Percentiles rank a stretch among this genome's conserved stretches.
Conservation (phyloP, 2,888 invertebrate species). For the Ceraclea dissimilis region DNA sequence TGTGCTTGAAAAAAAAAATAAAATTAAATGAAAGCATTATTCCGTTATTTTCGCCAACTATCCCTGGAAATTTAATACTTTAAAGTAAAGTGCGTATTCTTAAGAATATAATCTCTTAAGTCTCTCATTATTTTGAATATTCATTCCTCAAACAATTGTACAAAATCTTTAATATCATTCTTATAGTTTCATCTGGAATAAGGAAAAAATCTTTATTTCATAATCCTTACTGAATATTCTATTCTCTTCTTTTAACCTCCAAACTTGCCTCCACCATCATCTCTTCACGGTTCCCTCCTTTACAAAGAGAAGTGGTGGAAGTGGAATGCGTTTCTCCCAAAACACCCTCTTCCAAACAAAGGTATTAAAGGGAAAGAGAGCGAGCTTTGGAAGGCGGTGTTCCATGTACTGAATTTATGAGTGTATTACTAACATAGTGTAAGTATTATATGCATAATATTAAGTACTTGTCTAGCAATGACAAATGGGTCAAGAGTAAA, state of each 20-base stretch:
- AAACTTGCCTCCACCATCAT: neutral
- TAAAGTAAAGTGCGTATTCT: no score
- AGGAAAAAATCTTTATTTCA: neutral
- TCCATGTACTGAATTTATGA: no score
- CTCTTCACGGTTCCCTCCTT: neutral
- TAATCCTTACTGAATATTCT: neutral
- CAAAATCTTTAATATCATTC: no score
- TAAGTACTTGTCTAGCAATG: neutral
- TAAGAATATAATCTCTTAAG: no score
- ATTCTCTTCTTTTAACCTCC: neutral
- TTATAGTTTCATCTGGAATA: no score
- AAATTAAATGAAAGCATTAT: no score
- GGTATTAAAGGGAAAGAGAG: neutral
- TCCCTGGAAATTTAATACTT: no score
- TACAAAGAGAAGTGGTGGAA: neutral
- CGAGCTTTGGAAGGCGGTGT: neutral
- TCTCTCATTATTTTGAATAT: no score
- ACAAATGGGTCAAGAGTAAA: neutral
- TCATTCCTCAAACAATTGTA: no score
- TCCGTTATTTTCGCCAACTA: no score
- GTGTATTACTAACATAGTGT: neutral
- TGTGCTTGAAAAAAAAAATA: no score
- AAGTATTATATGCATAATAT: neutral
- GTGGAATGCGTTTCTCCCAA: neutral
- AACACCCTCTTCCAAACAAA: neutral